Percentiles rank a stretch among this genome's conserved stretches.
Conservation (phyloP, 1,140 invertebrate species). For the Listronotus oregonensis region DNA sequence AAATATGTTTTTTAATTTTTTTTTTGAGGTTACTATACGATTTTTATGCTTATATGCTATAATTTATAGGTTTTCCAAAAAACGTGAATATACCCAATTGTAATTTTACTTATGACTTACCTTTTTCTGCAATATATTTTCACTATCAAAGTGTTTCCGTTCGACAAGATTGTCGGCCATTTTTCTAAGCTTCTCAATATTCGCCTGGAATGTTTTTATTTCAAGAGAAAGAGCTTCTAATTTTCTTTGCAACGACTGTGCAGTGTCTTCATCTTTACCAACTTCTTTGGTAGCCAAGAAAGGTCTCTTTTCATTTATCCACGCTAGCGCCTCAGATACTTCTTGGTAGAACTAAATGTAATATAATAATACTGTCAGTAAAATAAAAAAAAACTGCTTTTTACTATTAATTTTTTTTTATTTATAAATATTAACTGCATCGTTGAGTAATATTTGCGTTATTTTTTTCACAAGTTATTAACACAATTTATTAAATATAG, state of each 20-base stretch:
- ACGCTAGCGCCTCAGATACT: slow-evolving; percentile 82
- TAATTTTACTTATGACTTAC: slow-evolving; percentile 33
- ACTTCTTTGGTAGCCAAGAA: slow-evolving; percentile 75
- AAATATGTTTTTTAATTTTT: too few species aligned
- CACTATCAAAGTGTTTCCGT: slow-evolving; percentile 78
- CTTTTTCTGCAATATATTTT: slow-evolving; percentile 74
- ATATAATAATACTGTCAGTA: slow-evolving; percentile 1
- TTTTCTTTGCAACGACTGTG: slow-evolving; percentile 77
- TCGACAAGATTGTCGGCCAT: slow-evolving; percentile 70
- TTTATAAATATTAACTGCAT: too few species aligned
- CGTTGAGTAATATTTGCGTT: too few species aligned
- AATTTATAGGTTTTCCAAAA: too few species aligned
- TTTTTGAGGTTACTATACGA: too few species aligned
- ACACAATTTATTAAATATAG: too few species aligned
- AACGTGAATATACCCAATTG: too few species aligned
- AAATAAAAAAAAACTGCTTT: background rate
- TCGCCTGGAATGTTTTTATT: slow-evolving; percentile 71
- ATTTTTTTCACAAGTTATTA: too few species aligned
- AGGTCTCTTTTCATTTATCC: slow-evolving; percentile 84
- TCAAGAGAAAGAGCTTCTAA: slow-evolving; percentile 82
- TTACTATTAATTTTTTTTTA: too few species aligned
- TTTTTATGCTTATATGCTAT: too few species aligned
- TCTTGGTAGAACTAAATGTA: slow-evolving; percentile 79
- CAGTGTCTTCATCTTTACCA: slow-evolving; percentile 87
- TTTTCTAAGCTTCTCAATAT: slow-evolving; percentile 70